phyloP scores from a whole-genome alignment of 1,140 invertebrate species.

The Himalopsyche phryganea region DNA sequence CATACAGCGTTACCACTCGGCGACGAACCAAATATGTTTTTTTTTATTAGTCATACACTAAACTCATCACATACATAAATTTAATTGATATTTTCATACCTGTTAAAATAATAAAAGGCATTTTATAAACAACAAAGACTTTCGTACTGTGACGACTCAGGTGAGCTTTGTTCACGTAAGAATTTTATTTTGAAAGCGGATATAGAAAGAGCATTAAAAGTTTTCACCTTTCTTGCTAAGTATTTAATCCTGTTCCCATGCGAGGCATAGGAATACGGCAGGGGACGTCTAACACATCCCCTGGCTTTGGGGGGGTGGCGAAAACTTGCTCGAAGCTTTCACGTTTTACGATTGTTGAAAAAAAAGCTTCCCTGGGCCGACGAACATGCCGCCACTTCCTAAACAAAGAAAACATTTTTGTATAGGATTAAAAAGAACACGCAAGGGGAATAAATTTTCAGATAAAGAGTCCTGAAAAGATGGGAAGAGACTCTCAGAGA shows the following conservation, averaged over 20 bases:
- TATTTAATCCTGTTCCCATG: conserved; percentile 32
- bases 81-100: too few species aligned
- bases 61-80: too few species aligned
- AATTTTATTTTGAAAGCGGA: conserved; percentile 30
- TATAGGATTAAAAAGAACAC: conserved; percentile 30
- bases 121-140: too few species aligned
- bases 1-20: too few species aligned
- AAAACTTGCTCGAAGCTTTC: conserved; percentile 22
- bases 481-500: background rate
- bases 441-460: conserved; percentile 28
- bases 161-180: conserved; percentile 20
- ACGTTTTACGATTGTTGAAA: conserved; percentile 30
- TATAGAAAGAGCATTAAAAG: conserved; percentile 31
- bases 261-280: conserved; percentile 15
- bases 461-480: conserved; percentile 9
- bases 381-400: conserved; percentile 15
- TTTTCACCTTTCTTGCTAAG: conserved; percentile 27
- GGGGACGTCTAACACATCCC: conserved; percentile 1
- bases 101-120: too few species aligned
- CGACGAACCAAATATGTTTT: too few species aligned
- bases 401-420: conserved; percentile 32
- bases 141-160: too few species aligned
- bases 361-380: conserved; percentile 17
- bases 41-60: too few species aligned
- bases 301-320: conserved; percentile 8